Base-by-base conservation (phyloP, 1,140 invertebrate genomes). In the Whitmania pigra region DNA sequence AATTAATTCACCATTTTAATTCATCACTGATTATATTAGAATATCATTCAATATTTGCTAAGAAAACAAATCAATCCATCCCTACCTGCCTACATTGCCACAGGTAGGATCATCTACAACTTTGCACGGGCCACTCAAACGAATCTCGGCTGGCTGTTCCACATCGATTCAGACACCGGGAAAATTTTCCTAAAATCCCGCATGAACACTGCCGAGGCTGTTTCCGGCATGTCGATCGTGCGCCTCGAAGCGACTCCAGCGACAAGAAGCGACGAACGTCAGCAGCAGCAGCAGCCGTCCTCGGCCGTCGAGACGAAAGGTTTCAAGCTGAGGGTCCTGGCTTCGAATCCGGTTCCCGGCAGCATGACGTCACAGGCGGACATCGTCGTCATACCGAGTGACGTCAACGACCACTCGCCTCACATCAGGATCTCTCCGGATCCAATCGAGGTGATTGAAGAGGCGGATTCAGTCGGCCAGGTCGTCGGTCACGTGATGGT, bases 401-500 rank as follows among this genome's bases (percentile, higher is more conserved):
- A 69, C 36, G 67, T 69, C 27, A 69, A 69, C 67, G 67, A 69
- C 15, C n/a, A 31, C 29, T 22, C 67, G 11, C 67, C 67, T 9
- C 22, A n/a, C n/a, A 36, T 69, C 11, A 22, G 29, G 25, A 22
- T 69, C 22, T 69, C 29, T 22, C 29, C 67, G 67, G 29, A 40
- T 27, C 29, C 29, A n/a, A 63, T 63, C n/a, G 71, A 71, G 11
- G 31, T 36, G 3, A 82, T 97, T 9, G 90, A 89, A 74, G 93
- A 96, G 84, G 90, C 89, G 79, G 87, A 88, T 0, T 87, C 89
- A 29, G 85, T 90, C 0, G 87, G 89, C 69, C 90, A 90, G 71
- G 81, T 93, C 63, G 87, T 95, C 1, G 87, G 90, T 0, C 89
- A 89, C 77, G 79, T 96, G 20, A 88, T 88, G 4, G 93, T 93